A percentile compares a stretch with the other conserved stretches of the same genome.
These are phyloP conservation scores for Xestia sexstrigata DNA, from an alignment of 2,888 invertebrate genomes.

Conservation along the genomic window DNA sequence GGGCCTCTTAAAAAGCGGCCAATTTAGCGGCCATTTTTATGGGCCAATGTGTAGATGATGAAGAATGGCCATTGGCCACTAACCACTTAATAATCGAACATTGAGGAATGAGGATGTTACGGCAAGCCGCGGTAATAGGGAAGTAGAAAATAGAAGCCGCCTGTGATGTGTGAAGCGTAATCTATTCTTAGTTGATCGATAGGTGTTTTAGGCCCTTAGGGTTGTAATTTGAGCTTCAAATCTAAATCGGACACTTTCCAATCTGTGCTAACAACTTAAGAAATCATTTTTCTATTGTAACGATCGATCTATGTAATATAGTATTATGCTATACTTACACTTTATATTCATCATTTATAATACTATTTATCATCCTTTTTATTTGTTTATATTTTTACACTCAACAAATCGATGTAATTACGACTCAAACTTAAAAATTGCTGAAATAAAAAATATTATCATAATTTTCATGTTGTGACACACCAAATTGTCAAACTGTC, in stretches of 20 bases:
- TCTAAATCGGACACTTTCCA: conserved; percentile 1
- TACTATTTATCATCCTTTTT: no score
- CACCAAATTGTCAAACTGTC: no score
- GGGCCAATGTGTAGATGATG: conserved; percentile 36
- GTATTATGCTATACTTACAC: no score
- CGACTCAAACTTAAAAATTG: no score
- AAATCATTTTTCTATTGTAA: no score
- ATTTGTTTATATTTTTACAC: no score
- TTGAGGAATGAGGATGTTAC: conserved; percentile 32
- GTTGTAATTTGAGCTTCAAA: conserved; percentile 28
- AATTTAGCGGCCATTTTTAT: conserved; percentile 57
- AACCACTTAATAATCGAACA: conserved; percentile 65
- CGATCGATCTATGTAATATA: no score
- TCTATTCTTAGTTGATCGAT: conserved; percentile 39
- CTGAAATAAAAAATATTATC: no score
- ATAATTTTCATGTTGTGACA: no score
- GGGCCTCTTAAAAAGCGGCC: conserved; percentile 55
- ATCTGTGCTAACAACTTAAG: not conserved
- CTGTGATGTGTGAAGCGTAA: conserved; percentile 43
- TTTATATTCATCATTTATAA: no score
- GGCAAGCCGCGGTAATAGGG: conserved; percentile 27
- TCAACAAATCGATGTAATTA: no score
- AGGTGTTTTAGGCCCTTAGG: conserved; percentile 7
- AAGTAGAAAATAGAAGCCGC: conserved; percentile 27
- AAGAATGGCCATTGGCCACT: conserved; percentile 49